Conservation (phyloP, 1,140 invertebrate genomes). For the Pogonomyrmex californicus region DNA sequence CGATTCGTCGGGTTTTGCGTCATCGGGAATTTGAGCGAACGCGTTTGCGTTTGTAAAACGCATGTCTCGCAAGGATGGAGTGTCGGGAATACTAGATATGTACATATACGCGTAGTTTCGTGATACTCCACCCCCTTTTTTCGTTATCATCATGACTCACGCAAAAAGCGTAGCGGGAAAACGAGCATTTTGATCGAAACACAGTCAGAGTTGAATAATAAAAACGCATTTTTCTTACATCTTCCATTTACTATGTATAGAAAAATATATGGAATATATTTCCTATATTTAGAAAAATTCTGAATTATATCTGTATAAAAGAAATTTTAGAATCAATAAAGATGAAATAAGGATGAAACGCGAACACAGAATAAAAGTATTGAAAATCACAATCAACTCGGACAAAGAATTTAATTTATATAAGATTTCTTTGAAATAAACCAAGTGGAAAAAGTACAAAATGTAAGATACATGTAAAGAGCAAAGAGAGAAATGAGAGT, state of each 20-base stretch:
- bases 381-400: not conserved
- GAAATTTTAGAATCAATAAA: not conserved
- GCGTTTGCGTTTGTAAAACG: not conserved
- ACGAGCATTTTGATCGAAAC: constrained; percentile 9
- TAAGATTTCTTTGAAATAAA: not conserved
- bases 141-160: constrained; percentile 79
- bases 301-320: not conserved
- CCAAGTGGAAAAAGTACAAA: not conserved
- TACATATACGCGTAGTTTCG: constrained; percentile 61
- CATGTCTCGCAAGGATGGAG: not conserved
- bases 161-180: constrained; percentile 52
- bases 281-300: not conserved
- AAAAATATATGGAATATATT: too few relatives aligned
- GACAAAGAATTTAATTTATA: not conserved
- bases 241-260: not conserved
- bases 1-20: constrained; percentile 23
- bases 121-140: constrained; percentile 69
- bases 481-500: not conserved
- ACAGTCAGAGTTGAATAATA: constrained; percentile 44
- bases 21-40: constrained; percentile 21
- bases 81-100: constrained; percentile 13
- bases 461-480: not conserved
- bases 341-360: constrained; percentile 20
- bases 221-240: constrained; percentile 60
- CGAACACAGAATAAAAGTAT: not conserved